Conservation (phyloP, 2,888 invertebrate species). For the Athalia cordata region DNA sequence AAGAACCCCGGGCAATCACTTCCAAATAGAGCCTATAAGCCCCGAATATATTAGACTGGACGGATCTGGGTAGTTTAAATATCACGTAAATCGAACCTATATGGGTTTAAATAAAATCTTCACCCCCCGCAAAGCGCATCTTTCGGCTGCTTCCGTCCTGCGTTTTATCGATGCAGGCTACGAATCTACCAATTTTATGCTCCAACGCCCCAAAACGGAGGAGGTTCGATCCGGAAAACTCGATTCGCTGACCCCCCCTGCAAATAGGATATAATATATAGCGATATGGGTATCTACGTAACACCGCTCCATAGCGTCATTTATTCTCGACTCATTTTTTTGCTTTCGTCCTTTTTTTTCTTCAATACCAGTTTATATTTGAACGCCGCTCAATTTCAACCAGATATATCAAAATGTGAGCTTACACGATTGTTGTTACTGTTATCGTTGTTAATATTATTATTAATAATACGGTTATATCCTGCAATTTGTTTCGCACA, state of each 20-base stretch:
- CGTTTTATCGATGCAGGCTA: slow-evolving; percentile 18
- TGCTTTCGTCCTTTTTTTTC: too few relatives aligned
- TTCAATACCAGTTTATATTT: too few relatives aligned
- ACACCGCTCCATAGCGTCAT: too few relatives aligned
- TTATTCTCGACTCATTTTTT: too few relatives aligned
- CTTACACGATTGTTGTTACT: too few relatives aligned
- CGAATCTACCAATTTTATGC: slow-evolving; percentile 24
- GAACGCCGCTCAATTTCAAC: too few relatives aligned
- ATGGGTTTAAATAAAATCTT: background rate
- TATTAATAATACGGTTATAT: too few relatives aligned
- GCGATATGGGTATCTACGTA: too few relatives aligned
- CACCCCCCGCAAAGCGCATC: background rate
- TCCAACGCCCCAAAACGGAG: slow-evolving; percentile 9
- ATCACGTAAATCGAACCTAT: background rate
- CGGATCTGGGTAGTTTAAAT: slow-evolving; percentile 3
- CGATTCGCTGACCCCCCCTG: background rate
- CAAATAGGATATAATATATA: background rate
- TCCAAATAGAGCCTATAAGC: background rate
- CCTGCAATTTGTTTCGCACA: too few relatives aligned
- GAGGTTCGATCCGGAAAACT: slow-evolving; percentile 11
- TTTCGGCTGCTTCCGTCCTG: background rate
- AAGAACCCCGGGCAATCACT: background rate
- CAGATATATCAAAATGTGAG: too few relatives aligned
- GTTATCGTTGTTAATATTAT: too few relatives aligned
- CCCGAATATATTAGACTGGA: slow-evolving; percentile 1